These are phyloP conservation scores for Achroia grisella DNA, from an alignment of 1,140 invertebrate species.

Conservation along the genomic window DNA sequence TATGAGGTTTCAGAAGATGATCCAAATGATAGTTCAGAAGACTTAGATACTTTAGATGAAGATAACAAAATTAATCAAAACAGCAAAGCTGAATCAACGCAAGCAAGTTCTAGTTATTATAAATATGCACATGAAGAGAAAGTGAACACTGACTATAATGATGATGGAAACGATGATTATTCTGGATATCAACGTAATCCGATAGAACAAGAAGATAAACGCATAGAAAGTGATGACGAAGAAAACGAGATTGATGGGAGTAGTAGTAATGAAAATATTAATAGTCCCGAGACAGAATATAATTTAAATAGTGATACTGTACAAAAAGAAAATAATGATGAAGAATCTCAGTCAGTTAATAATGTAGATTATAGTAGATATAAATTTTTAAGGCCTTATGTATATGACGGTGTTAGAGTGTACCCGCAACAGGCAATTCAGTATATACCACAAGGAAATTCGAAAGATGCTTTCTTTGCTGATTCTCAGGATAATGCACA, in stretches of 20 bases:
- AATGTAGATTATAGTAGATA: slow-evolving; percentile 24
- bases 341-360: slow-evolving; percentile 9
- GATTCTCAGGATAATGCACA: background rate
- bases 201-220: background rate
- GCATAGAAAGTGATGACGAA: slow-evolving; percentile 8
- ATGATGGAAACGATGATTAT: slow-evolving; percentile 6
- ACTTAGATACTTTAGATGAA: slow-evolving; percentile 8
- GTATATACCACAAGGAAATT: background rate
- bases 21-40: slow-evolving; percentile 36
- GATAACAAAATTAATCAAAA: slow-evolving; percentile 9
- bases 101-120: slow-evolving; percentile 36
- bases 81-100: slow-evolving; percentile 24
- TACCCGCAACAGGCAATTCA: slow-evolving; percentile 36
- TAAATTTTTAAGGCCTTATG: slow-evolving; percentile 27
- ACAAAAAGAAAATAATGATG: slow-evolving; percentile 8
- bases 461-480: background rate
- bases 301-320: slow-evolving; percentile 6
- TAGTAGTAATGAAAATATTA: slow-evolving; percentile 8
- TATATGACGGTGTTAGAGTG: slow-evolving; percentile 29
- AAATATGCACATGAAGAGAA: slow-evolving; percentile 25
- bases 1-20: slow-evolving; percentile 20
- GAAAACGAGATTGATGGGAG: slow-evolving; percentile 7
- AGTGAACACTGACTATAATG: slow-evolving; percentile 7
- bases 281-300: slow-evolving; percentile 5
- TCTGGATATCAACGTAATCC: slow-evolving; percentile 5